Evolutionary conservation across 2,888 invertebrate genomes (phyloP).

Genomic region (Chloroclysta siterata): DNA sequence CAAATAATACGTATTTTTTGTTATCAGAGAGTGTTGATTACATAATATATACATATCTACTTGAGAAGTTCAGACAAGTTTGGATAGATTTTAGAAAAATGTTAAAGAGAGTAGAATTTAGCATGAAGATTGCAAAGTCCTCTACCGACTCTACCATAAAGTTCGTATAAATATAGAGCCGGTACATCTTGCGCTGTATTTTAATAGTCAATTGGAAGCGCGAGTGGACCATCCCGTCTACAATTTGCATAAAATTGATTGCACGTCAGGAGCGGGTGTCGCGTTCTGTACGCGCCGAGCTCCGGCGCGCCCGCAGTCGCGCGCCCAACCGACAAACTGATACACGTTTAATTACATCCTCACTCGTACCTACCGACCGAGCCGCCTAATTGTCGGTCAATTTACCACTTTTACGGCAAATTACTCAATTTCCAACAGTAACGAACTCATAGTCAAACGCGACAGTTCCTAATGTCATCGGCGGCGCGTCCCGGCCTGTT

Average conservation of each 20-base stretch:
- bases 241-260: slow-evolving; percentile 83
- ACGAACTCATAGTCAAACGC: slow-evolving; percentile 12
- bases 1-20: not conserved
- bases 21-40: not conserved
- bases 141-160: slow-evolving; percentile 15
- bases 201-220: slow-evolving; percentile 64
- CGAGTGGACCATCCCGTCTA: slow-evolving; percentile 66
- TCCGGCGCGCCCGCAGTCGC: slow-evolving; percentile 69
- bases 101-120: too few species aligned
- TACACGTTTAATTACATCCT: slow-evolving; percentile 82
- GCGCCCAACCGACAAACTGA: slow-evolving; percentile 79
- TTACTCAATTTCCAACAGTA: slow-evolving; percentile 58
- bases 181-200: slow-evolving; percentile 50
- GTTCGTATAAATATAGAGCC: slow-evolving; percentile 40
- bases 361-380: slow-evolving; percentile 46
- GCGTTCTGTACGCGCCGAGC: slow-evolving; percentile 55
- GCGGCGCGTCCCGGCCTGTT: slow-evolving; percentile 61
- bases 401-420: slow-evolving; percentile 68
- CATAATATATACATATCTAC: not conserved
- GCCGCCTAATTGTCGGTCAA: slow-evolving; percentile 65
- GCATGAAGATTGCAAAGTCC: not conserved
- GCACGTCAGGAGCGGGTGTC: slow-evolving; percentile 64
- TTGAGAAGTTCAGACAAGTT: not conserved
- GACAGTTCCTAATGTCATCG: slow-evolving; percentile 50
- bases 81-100: not conserved